These are phyloP conservation scores for Threskiornis aethiopicus DNA, from an alignment of 2,797 vertebrate genomes.

Conservation along the genomic window DNA sequence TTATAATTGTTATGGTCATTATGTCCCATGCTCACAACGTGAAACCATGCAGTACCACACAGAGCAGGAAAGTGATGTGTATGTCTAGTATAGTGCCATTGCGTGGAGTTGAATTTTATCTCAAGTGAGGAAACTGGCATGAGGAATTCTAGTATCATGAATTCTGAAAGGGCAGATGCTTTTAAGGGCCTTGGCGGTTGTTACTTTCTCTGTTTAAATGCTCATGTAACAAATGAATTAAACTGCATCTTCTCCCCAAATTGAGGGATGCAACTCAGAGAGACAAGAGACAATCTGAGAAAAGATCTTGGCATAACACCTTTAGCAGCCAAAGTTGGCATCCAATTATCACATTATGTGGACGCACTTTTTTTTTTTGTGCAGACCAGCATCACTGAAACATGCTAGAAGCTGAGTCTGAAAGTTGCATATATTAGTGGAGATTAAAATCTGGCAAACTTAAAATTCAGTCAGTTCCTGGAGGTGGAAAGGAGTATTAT, in stretches of 20 bases:
- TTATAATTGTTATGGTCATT: background rate
- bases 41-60: background rate
- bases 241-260: background rate
- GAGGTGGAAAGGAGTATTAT: background rate
- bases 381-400: background rate
- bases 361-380: background rate
- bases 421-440: background rate
- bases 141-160: background rate
- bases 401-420: background rate
- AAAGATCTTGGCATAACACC: background rate
- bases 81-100: background rate
- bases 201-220: background rate
- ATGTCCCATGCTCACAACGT: background rate
- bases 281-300: background rate
- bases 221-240: background rate
- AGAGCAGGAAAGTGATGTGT: background rate
- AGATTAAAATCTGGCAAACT: background rate
- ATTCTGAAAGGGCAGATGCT: background rate
- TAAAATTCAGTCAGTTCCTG: background rate
- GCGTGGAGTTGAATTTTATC: background rate
- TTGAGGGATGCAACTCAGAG: background rate
- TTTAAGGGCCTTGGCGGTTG: background rate
- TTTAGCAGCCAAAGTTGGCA: background rate
- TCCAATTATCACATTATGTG: background rate
- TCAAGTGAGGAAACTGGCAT: background rate